Percentiles rank a stretch among this genome's conserved stretches.
These are phyloP conservation scores for Diploptera punctata DNA, from an alignment of 2,888 invertebrate genomes.

Conservation along the genomic window DNA sequence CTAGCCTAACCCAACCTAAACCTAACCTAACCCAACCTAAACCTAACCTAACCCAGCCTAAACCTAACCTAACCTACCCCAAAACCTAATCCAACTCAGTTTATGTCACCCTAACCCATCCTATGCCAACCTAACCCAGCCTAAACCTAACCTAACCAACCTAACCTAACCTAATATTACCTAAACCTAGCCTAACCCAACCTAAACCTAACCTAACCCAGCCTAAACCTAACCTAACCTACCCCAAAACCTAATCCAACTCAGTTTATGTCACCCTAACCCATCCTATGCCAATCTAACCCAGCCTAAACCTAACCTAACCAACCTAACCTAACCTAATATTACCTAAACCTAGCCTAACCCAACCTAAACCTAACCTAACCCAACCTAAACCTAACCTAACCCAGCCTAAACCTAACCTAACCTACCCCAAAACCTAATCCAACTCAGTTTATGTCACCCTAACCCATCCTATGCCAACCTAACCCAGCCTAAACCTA, in stretches of 20 bases:
- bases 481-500: too few relatives aligned
- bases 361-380: too few relatives aligned
- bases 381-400: too few relatives aligned
- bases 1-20: conserved; percentile 36
- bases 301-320: too few relatives aligned
- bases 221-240: conserved; percentile 40
- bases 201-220: conserved; percentile 41
- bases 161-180: conserved; percentile 26
- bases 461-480: too few relatives aligned
- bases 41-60: conserved; percentile 28
- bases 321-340: too few relatives aligned
- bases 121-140: conserved; percentile 22
- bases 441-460: too few relatives aligned
- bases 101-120: conserved; percentile 15
- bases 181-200: conserved; percentile 34
- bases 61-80: conserved; percentile 19
- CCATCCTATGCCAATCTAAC: too few relatives aligned
- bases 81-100: conserved; percentile 23
- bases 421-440: too few relatives aligned
- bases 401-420: too few relatives aligned
- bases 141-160: conserved; percentile 30
- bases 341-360: too few relatives aligned
- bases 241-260: conserved; percentile 38
- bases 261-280: too few relatives aligned
- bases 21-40: conserved; percentile 32